These are phyloP conservation scores for Simalia tracyae DNA, from an alignment of 2,797 vertebrate genomes.

Conservation along the genomic window DNA sequence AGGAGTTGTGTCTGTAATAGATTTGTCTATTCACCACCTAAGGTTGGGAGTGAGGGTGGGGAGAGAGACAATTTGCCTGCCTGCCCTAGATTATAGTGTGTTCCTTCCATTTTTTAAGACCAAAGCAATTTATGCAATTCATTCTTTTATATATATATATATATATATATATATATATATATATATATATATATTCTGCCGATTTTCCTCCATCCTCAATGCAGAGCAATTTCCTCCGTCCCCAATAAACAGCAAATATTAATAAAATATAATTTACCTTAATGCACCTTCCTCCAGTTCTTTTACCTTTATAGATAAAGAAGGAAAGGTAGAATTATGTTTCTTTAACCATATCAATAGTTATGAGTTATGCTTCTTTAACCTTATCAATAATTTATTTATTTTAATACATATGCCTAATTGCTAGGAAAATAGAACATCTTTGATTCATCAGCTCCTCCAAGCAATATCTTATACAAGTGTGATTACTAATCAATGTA, in stretches of 20 bases:
- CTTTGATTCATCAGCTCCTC: slow-evolving; percentile 26
- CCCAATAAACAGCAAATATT: background rate
- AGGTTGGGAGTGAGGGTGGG: no score
- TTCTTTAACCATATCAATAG: background rate
- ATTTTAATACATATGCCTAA: slow-evolving; percentile 13
- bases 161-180: no score
- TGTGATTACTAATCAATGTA: slow-evolving; percentile 13
- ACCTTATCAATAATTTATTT: background rate
- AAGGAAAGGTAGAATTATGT: background rate
- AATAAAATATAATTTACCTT: background rate
- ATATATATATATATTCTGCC: no score
- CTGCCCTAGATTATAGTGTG: no score
- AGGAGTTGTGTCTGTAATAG: no score
- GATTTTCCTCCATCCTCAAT: background rate
- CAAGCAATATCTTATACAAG: background rate
- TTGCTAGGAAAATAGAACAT: slow-evolving; percentile 16
- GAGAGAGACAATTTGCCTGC: no score
- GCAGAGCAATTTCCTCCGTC: background rate
- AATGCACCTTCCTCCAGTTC: slow-evolving; percentile 28
- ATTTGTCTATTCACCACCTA: no score
- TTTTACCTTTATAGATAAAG: background rate
- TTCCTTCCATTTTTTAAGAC: no score
- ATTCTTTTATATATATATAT: no score
- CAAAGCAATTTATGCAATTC: no score
- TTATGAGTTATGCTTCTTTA: background rate